phyloP scores from a whole-genome alignment of 2,113 vertebrate genomes.

The Turnix velox region DNA sequence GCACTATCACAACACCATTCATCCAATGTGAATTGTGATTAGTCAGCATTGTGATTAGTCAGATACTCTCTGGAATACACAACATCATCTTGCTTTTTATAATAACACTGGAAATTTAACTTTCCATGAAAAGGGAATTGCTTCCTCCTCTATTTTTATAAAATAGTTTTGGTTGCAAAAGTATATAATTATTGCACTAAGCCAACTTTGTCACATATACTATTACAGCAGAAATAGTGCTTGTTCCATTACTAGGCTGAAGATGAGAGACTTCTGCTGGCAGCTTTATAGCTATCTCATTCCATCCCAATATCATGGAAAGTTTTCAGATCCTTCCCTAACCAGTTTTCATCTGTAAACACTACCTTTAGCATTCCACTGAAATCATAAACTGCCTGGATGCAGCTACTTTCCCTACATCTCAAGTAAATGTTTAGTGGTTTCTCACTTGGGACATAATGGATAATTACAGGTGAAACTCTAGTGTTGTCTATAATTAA shows the following conservation, averaged over 20 bases:
- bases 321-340: neutral
- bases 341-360: neutral
- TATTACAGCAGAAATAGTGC: slow-evolving; percentile 27
- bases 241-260: neutral
- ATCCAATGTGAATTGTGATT: neutral
- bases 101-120: neutral
- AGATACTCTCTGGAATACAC: neutral
- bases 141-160: neutral
- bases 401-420: neutral
- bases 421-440: neutral
- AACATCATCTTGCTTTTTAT: neutral
- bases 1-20: accelerated
- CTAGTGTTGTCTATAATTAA: neutral
- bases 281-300: neutral
- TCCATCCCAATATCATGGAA: neutral
- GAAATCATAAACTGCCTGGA: neutral
- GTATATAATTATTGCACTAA: neutral
- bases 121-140: neutral
- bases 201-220: neutral
- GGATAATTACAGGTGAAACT: neutral
- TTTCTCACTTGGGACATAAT: neutral
- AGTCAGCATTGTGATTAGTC: neutral
- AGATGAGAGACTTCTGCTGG: slow-evolving; percentile 8
- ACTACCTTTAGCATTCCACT: neutral
- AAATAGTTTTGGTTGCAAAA: neutral